These are phyloP conservation scores for Sebastes diaconus DNA, from an alignment of 2,797 vertebrate genomes.

Conservation along the genomic window DNA sequence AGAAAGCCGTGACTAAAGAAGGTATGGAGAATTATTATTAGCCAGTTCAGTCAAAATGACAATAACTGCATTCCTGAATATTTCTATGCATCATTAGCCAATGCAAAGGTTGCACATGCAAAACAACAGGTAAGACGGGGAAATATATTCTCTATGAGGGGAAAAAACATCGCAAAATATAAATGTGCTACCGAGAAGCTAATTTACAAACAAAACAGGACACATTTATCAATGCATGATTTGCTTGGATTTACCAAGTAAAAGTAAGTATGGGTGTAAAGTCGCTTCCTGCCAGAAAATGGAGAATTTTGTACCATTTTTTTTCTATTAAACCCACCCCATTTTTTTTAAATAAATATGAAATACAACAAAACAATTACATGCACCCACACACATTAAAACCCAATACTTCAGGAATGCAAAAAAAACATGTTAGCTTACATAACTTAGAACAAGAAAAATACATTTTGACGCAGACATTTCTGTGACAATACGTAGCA, in stretches of 20 bases:
- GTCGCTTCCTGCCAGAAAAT: background rate
- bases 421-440: constrained; percentile 57
- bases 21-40: background rate
- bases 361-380: constrained; percentile 40
- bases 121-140: background rate
- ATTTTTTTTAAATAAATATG: constrained; percentile 66
- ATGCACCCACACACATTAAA: constrained; percentile 33
- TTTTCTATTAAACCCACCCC: background rate
- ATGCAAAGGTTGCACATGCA: constrained; percentile 37
- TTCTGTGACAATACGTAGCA: background rate
- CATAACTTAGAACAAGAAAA: constrained; percentile 44
- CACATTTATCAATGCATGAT: constrained; percentile 4
- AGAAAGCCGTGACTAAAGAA: background rate
- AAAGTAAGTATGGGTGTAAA: background rate
- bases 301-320: constrained; percentile 28
- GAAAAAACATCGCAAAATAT: background rate
- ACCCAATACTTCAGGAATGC: constrained; percentile 30
- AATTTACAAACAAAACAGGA: constrained; percentile 19
- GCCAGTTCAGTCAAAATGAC: background rate
- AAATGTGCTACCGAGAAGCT: constrained; percentile 7
- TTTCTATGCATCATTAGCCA: background rate
- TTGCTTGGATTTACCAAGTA: background rate
- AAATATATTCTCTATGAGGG: background rate
- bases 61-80: background rate
- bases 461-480: background rate